These are phyloP conservation scores for Subacronicta megacephala DNA, from an alignment of 2,888 invertebrate species.

Conservation along the genomic window DNA sequence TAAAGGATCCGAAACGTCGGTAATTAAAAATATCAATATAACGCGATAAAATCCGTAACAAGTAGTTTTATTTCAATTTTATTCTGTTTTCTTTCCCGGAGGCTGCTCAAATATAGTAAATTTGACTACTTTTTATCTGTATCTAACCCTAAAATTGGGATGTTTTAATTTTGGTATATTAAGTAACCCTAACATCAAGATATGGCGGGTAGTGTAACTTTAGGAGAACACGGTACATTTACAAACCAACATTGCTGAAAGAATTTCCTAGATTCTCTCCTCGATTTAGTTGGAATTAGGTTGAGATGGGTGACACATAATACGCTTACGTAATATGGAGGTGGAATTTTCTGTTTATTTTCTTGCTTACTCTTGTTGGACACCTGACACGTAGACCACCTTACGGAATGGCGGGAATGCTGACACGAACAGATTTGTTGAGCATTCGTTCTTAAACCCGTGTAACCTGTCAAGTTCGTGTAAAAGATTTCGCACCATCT, in stretches of 20 bases:
- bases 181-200: too few species aligned
- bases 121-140: too few species aligned
- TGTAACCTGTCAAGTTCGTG: conserved; percentile 8
- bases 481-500: neutral
- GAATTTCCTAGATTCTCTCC: conserved; percentile 22
- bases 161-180: too few species aligned
- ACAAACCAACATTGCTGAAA: conserved; percentile 7
- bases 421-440: conserved; percentile 28
- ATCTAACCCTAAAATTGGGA: too few species aligned
- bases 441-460: neutral
- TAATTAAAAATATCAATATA: too few species aligned
- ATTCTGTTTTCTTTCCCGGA: too few species aligned
- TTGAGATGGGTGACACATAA: conserved; percentile 36
- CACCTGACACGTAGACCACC: conserved; percentile 19
- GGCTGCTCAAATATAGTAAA: too few species aligned
- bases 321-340: conserved; percentile 27
- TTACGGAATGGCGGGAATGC: conserved; percentile 27
- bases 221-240: conserved; percentile 14
- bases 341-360: conserved; percentile 45
- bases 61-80: too few species aligned
- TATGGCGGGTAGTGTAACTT: conserved; percentile 6
- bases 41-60: too few species aligned
- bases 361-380: conserved; percentile 43
- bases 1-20: too few species aligned
- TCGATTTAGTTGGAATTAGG: conserved; percentile 28